Evolutionary conservation across 2,888 invertebrate genomes (phyloP), one percentile per base, ranked within the genome.

Genomic region (Thyatira batis): DNA sequence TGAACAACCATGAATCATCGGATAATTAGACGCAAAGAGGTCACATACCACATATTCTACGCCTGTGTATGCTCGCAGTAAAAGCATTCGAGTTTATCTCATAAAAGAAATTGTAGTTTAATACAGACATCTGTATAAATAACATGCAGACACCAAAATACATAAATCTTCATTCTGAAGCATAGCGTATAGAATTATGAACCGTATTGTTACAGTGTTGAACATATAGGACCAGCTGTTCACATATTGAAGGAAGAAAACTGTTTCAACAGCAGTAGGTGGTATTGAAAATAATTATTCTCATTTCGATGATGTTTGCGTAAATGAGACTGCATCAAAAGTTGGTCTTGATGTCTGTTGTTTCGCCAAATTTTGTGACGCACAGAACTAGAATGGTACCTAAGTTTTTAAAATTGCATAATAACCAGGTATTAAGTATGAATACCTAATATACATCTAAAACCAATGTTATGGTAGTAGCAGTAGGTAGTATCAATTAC

Each of bases 101-200:
- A 39, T 39, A 39, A 39, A 39, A 39, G 13, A 17, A 39, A 39
- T 39, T 33, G 13, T 33, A 13, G 2, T 46, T 23, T 13, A 23
- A 11, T 8, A 13, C 9, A 23, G 2, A 48, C 48, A 48, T n/a
- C 46, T 48, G 46, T 27, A 10, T 11, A 45, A 45, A 13, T 20
- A 48, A 17, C 17, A 17, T 48, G 48, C 27, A 27, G 48, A 48
- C 48, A 17, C 10, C 27, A 48, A 39, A 48, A 48, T 27, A 27
- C 27, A 48, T 48, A 48, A 48, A 48, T 28, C 48, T 17, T 20
- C 28, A 9, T 17, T 27, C 9, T 20, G 48, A 27, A n/a, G 21
- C 51, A 49, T 17, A 11, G 17, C 6, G 39, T 39, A 52, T 52
- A 27, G 10, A 8, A 27, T 27, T 17, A 48, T 48, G 23, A 25